Conservation (phyloP, 2,888 invertebrate species). For the Onchidella celtica region DNA sequence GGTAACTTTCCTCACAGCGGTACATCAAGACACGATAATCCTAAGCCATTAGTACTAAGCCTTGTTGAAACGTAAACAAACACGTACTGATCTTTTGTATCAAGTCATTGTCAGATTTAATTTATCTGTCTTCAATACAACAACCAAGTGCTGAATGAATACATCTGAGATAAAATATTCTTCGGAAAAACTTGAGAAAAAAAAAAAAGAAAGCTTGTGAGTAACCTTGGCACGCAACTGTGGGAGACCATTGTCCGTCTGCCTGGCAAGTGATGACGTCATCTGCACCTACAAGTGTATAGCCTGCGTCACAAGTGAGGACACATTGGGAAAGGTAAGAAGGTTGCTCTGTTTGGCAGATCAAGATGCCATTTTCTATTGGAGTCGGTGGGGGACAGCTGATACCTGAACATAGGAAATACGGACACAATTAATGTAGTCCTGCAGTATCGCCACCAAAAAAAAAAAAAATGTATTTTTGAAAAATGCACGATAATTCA, state of each 20-base stretch:
- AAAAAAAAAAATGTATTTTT: no score
- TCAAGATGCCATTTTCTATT: not conserved
- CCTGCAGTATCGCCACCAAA: no score
- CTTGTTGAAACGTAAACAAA: no score
- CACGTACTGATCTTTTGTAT: no score
- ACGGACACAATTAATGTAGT: no score
- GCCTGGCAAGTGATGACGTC: not conserved
- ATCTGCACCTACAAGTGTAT: not conserved
- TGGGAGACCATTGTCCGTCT: not conserved
- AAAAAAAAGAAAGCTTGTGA: not conserved
- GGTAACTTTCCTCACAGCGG: not conserved
- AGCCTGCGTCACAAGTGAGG: not conserved
- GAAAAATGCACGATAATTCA: no score
- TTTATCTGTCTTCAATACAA: no score
- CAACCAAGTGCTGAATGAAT: no score
- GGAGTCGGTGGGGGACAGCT: not conserved
- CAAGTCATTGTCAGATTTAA: no score
- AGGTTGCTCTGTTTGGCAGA: not conserved
- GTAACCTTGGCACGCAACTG: conserved; percentile 5
- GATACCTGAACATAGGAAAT: not conserved
- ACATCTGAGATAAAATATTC: no score
- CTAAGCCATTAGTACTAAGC: no score
- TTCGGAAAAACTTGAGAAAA: no score
- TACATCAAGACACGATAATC: not conserved
- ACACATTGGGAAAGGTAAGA: not conserved